Percentiles rank a stretch among this genome's conserved stretches.
These are phyloP conservation scores for Muscicapa striata DNA, from an alignment of 2,797 vertebrate species.

Conservation along the genomic window DNA sequence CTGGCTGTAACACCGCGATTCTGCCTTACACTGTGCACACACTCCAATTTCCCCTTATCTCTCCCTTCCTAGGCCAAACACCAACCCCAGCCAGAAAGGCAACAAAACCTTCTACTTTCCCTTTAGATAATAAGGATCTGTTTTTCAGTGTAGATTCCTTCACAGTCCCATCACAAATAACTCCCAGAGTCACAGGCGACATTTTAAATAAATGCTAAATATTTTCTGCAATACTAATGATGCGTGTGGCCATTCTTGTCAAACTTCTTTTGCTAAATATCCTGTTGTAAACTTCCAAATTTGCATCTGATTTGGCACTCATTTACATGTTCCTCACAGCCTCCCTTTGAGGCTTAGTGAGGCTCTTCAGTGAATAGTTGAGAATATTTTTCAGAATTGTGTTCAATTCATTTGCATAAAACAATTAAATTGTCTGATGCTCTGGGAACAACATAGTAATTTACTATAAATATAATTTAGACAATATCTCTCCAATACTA, in stretches of 20 bases:
- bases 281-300: neutral
- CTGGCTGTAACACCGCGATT: neutral
- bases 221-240: neutral
- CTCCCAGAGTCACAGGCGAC: neutral
- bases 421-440: neutral
- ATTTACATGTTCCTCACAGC: neutral
- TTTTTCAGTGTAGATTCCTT: neutral
- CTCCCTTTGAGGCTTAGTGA: neutral
- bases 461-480: neutral
- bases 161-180: neutral
- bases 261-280: neutral
- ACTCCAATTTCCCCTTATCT: neutral
- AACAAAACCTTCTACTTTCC: neutral
- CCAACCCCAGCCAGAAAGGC: neutral
- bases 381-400: neutral
- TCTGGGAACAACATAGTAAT: neutral
- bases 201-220: neutral
- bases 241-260: neutral
- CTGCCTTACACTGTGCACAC: too few species aligned
- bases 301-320: neutral
- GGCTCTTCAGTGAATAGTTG: neutral
- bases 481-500: neutral
- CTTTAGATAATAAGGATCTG: neutral
- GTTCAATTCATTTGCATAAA: neutral
- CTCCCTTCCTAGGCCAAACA: neutral